Evolutionary conservation across 2,888 invertebrate species (phyloP), one percentile per base, ranked within the genome.

Genomic region (Hecatera dysodea): DNA sequence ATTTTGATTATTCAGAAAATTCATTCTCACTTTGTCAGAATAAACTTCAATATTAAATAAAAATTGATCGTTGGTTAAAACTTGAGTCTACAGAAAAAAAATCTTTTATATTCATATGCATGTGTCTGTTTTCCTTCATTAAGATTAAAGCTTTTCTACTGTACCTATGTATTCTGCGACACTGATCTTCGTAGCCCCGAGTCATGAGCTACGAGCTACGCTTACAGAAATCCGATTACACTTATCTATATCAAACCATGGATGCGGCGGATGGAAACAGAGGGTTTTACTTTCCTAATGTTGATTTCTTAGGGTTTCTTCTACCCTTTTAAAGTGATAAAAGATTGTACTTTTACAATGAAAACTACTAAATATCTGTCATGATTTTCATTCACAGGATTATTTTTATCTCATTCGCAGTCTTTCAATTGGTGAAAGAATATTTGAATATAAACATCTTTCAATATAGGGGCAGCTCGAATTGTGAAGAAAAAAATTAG

Each of bases 151-250:
- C 4, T 11, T 0, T 44, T 4, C 22, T 71, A 46, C 66, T 29
- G 36, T 29, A 5, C 4, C 9, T 65, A 12, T 46, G 1, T 46
- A 39, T 74, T 65, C 24, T 29, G n/a, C 46, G 62, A 62, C 67
- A 82, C 69, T 80, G 85, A 84, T 82, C 82, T 72, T 56, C 67
- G 62, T n/a, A 79, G 60, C 53, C 70, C 63, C 61, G 62, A 80
- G 70, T 61, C 81, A 65, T 36, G 22, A 71, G 74, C 73, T 61
- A 39, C 59, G 63, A 57, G 83, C 70, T 53, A 74, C 76, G 66
- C 72, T 84, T 67, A 46, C 67, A 62, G 76, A 80, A 70, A 83
- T 76, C 68, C 80, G 75, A 80, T 77, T 69, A 75, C 63, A 66
- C 72, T 67, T 73, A 74, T 69, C 66, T 78, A 56, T 76, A 72